These are phyloP conservation scores for Oligia latruncula DNA, from an alignment of 2,888 invertebrate genomes.

Conservation along the genomic window DNA sequence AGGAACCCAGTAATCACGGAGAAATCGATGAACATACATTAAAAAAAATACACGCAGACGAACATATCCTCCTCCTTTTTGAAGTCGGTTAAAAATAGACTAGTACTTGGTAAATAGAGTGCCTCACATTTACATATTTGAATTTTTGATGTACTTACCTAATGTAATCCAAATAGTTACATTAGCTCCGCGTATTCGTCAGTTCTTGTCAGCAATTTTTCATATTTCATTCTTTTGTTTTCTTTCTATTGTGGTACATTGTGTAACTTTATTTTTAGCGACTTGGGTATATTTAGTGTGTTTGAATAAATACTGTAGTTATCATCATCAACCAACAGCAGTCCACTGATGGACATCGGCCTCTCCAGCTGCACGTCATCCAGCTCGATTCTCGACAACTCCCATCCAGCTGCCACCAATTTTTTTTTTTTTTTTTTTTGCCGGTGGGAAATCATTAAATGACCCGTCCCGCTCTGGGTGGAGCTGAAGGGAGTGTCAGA, in stretches of 20 bases:
- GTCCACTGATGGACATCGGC: not conserved
- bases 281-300: not conserved
- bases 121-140: slow-evolving; percentile 11
- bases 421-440: no score
- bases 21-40: not conserved
- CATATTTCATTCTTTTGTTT: not conserved
- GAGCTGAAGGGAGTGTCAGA: no score
- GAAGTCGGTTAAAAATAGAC: not conserved
- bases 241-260: not conserved
- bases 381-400: not conserved
- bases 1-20: not conserved
- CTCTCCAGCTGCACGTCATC: not conserved
- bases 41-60: not conserved
- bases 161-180: not conserved
- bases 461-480: no score
- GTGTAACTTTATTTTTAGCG: not conserved
- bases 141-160: not conserved
- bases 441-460: no score
- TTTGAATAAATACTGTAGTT: not conserved
- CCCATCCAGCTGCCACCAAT: not conserved
- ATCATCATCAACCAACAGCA: not conserved
- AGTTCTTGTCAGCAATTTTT: not conserved
- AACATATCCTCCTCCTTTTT: not conserved
- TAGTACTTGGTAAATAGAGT: not conserved
- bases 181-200: not conserved